Evolutionary conservation across 2,113 vertebrate species (phyloP).

Genomic region (Cacatua alba): DNA sequence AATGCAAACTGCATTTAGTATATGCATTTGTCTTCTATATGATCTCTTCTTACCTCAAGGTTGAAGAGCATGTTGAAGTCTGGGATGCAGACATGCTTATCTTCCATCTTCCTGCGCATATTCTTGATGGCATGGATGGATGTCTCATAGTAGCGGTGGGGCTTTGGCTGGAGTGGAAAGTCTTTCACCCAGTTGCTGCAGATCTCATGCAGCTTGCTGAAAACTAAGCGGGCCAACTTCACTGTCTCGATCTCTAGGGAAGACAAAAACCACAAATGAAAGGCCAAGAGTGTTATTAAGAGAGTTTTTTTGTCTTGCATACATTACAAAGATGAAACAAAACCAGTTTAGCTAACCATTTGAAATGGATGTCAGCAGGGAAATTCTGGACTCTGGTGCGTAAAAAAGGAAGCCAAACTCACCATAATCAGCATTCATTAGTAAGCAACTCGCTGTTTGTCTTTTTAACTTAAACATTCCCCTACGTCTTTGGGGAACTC

Average conservation of each 20-base stretch:
- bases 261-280: conserved; percentile 55
- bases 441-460: conserved; percentile 38
- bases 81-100: conserved; percentile 96
- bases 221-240: conserved; percentile 89
- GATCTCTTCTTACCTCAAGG: conserved; percentile 80
- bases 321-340: conserved; percentile 56
- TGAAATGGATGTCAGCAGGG: conserved; percentile 20
- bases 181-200: conserved; percentile 95
- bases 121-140: conserved; percentile 99
- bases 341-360: conserved; percentile 20
- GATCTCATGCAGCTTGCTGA: conserved; percentile 89
- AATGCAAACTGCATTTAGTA: background rate
- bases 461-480: conserved; percentile 44
- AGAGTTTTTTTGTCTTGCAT: conserved; percentile 16
- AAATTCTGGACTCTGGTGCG: conserved; percentile 29
- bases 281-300: background rate
- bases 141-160: conserved; percentile 93
- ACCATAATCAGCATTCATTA: conserved; percentile 33
- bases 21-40: rapidly evolving
- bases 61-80: conserved; percentile 98
- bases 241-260: conserved; percentile 89
- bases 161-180: conserved; percentile 87
- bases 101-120: conserved; percentile 99
- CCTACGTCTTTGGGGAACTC: background rate
- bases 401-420: conserved; percentile 5